These are phyloP conservation scores for Gambusia affinis DNA, from an alignment of 2,113 vertebrate genomes.

Conservation along the genomic window DNA sequence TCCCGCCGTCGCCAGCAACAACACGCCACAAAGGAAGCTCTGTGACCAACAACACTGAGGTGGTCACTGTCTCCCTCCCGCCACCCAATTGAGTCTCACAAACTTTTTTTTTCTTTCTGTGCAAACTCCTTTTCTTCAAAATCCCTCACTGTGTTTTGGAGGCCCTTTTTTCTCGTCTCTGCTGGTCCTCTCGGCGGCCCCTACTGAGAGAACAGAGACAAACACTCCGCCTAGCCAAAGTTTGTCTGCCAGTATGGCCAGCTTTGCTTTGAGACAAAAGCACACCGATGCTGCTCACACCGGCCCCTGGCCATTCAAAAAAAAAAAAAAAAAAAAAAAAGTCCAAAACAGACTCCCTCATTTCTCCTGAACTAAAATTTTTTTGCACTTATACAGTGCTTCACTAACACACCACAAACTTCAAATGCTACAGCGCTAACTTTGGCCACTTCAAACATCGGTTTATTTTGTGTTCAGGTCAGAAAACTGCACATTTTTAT, in stretches of 20 bases:
- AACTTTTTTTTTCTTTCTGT: constrained; percentile 60
- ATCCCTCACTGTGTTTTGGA: constrained; percentile 62
- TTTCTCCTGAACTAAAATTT: constrained; percentile 34
- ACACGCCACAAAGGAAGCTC: constrained; percentile 74
- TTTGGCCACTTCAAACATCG: constrained; percentile 31
- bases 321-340: constrained; percentile 45
- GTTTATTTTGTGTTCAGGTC: constrained; percentile 40
- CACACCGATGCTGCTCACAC: constrained; percentile 70
- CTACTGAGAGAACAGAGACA: constrained; percentile 78
- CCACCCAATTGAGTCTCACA: constrained; percentile 62
- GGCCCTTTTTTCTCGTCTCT: constrained; percentile 67
- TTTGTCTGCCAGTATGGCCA: constrained; percentile 77
- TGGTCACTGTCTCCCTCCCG: constrained; percentile 65
- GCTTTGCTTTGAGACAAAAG: constrained; percentile 77
- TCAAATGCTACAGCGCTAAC: constrained; percentile 30
- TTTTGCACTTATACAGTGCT: constrained; percentile 43
- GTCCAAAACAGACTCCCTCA: constrained; percentile 64
- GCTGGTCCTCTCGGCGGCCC: constrained; percentile 75
- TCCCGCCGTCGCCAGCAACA: constrained; percentile 63
- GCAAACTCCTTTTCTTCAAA: constrained; percentile 72
- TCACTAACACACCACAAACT: constrained; percentile 47
- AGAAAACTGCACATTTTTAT: background rate
- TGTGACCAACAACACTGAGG: constrained; percentile 76
- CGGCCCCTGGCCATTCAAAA: constrained; percentile 19
- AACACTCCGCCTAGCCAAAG: constrained; percentile 75